Conservation (phyloP, 2,888 invertebrate species). For the Lagria hirta region DNA sequence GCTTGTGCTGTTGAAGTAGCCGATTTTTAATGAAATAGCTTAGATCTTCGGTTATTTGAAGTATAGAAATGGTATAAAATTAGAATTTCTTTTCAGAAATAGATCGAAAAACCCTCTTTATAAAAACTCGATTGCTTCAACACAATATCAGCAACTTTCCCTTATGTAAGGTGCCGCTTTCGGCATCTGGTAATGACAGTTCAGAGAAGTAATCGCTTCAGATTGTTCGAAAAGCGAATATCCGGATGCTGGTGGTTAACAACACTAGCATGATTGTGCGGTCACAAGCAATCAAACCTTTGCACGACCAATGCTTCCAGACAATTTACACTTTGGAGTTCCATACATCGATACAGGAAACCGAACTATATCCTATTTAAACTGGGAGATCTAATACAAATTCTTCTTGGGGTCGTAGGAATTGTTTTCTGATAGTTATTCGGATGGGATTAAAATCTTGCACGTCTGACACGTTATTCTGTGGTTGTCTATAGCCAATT, state of each 20-base stretch:
- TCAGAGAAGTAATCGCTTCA: slow-evolving; percentile 47
- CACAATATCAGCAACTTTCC: no score
- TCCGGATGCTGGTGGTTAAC: slow-evolving; percentile 44
- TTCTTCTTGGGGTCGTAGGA: slow-evolving; percentile 18
- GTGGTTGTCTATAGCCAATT: no score
- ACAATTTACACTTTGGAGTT: slow-evolving; percentile 41
- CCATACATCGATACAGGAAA: slow-evolving; percentile 20
- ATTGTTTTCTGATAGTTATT: slow-evolving; percentile 15
- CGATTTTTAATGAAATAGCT: no score
- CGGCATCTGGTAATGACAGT: slow-evolving; percentile 50
- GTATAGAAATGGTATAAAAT: no score
- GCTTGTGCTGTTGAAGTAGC: no score
- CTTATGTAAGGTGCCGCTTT: slow-evolving; percentile 27
- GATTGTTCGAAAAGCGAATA: slow-evolving; percentile 47
- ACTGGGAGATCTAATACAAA: slow-evolving; percentile 16
- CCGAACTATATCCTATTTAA: slow-evolving; percentile 21
- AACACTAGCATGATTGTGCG: slow-evolving; percentile 49
- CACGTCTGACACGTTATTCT: no score
- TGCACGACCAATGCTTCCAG: slow-evolving; percentile 42
- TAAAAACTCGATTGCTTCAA: no score
- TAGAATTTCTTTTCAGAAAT: no score
- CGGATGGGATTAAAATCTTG: no score
- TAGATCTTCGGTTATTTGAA: no score
- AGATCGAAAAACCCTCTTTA: no score
- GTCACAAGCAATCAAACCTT: slow-evolving; percentile 50